Evolutionary conservation across 2,797 vertebrate species (phyloP).

Genomic region (Rhincodon typus): DNA sequence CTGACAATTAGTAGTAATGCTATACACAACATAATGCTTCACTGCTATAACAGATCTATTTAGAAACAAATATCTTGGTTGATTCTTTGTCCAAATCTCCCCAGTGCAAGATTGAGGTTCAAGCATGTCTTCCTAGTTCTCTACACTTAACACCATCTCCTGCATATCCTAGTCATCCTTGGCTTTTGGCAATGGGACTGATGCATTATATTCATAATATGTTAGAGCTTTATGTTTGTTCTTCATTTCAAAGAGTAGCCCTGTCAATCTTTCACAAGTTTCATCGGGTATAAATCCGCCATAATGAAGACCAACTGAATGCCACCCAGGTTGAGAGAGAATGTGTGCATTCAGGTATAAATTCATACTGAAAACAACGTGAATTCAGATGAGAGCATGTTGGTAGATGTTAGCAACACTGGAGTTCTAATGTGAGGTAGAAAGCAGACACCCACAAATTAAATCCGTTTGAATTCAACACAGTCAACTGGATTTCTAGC

Average conservation of each 20-base stretch:
- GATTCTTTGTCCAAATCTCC: not conserved
- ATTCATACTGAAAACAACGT: not conserved
- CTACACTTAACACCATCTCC: not conserved
- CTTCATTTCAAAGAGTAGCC: not conserved
- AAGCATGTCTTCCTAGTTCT: not conserved
- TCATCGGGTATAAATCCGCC: not conserved
- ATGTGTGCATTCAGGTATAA: too few species aligned
- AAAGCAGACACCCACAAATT: not conserved
- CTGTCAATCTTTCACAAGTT: not conserved
- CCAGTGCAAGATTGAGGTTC: not conserved
- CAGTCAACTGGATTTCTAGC: not conserved
- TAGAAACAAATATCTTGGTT: not conserved
- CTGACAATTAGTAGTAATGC: slow-evolving; percentile 2
- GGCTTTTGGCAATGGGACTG: not conserved
- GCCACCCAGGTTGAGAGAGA: not conserved
- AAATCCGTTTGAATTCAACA: not conserved
- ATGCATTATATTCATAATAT: not conserved
- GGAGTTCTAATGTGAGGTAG: not conserved
- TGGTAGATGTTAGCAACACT: not conserved
- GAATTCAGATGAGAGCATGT: not conserved
- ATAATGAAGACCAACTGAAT: not conserved
- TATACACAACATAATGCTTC: slow-evolving; percentile 10
- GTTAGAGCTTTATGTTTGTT: not conserved
- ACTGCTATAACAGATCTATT: not conserved
- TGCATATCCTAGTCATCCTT: not conserved